Conservation (phyloP, 2,113 vertebrate species). For the Poeciliopsis prolifica region DNA sequence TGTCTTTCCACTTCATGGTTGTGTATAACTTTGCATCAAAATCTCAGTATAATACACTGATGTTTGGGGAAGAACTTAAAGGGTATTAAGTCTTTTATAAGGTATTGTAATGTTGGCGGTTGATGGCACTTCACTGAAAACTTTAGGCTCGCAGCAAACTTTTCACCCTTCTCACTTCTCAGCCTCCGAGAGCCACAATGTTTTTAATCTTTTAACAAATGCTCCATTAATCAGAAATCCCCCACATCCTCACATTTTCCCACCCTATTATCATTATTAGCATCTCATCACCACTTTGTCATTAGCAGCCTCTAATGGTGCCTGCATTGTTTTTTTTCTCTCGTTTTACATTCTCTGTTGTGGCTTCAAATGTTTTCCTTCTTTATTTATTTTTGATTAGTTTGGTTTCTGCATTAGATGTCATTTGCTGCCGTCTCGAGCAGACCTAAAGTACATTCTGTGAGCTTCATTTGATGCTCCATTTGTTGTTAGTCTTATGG, state of each 20-base stretch:
- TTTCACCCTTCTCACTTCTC: slow-evolving; percentile 2
- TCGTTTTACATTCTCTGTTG: slow-evolving; percentile 14
- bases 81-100: not conserved
- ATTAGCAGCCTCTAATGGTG: slow-evolving; percentile 48
- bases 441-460: slow-evolving; percentile 16
- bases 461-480: slow-evolving; percentile 14
- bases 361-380: slow-evolving; percentile 25
- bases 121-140: slow-evolving; percentile 34
- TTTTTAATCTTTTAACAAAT: slow-evolving; percentile 21
- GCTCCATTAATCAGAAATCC: slow-evolving; percentile 51
- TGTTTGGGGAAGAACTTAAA: not conserved
- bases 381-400: slow-evolving; percentile 31
- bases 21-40: not conserved
- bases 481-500: slow-evolving; percentile 34
- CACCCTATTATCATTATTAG: slow-evolving; percentile 67
- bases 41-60: not conserved
- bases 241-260: slow-evolving; percentile 52
- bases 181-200: slow-evolving; percentile 2
- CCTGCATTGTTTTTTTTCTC: slow-evolving; percentile 31
- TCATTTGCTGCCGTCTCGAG: slow-evolving; percentile 6
- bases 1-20: not conserved
- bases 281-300: slow-evolving; percentile 59
- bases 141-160: slow-evolving; percentile 23
- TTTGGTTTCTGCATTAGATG: slow-evolving; percentile 19
- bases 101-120: not conserved